Base-by-base conservation (phyloP, 2,797 vertebrate genomes). In the Sparidentex hasta region DNA sequence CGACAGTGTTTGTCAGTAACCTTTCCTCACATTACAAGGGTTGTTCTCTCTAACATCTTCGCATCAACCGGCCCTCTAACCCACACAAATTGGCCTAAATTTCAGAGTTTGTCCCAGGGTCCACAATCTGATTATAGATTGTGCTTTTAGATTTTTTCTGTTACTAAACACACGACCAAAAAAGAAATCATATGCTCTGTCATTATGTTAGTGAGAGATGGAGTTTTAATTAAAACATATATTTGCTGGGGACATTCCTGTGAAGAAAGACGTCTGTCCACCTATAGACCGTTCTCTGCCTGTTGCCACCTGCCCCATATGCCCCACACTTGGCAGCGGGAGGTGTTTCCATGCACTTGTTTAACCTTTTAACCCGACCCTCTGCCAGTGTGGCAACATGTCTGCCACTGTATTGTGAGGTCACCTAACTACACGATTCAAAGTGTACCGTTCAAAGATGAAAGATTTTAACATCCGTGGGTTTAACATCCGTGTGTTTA, bases 221-320 rank as follows among this genome's bases (percentile, higher is more conserved):
- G 33, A 33, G 1, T 33, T 7, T 8, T 8, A 33, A 33, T 33
- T 7, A 33, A 33, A 33, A 33, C 8, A 33, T 7, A 7, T 33
- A 33, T 33, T 33, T 33, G 7, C 33, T 33, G 7, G 33, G 33
- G 33, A 33, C 20, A 59, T 71, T 16, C 23, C 14, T 46, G 41
- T 29, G 57, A 58, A 17, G 48, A 71, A 76, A 47, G 21, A 48
- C 47, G 44, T 65, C 25, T 23, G 4, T 14, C 58, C 54, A 47
- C 75, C 38, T 48, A 43, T 52, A 71, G 11, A 64, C 63, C 58
- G 65, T 68, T 71, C 65, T 57, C 23, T 54, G 29, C 63, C 79
- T 80, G 44, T 84, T 89, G 88, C 80, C 13, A 77, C 72, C 79
- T 9, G 50, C 7, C 52, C 86, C 86, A 89, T 81, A 86, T 89